Base-by-base conservation (phyloP, 1,140 invertebrate species). In the Laupala kohalensis region DNA sequence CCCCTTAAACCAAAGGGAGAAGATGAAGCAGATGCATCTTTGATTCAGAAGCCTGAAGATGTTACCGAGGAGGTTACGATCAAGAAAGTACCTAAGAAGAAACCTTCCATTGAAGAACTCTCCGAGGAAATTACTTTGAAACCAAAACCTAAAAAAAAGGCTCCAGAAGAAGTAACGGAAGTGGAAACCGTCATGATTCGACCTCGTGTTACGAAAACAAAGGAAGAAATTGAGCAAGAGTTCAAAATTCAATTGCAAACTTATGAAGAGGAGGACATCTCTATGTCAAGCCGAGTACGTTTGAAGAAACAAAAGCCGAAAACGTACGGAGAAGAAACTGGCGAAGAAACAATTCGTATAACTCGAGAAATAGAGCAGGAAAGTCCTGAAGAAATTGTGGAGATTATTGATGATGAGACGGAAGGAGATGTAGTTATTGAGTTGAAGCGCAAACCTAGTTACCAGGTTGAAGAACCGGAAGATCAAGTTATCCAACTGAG, bases 241-340 rank as follows among this genome's bases (percentile, higher is more conserved):
- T 93, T 93, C 78, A 92, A 89, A 78, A 92, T 93, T 74, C 89
- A 90, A 27, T 80, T 92, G 66, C 89, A 92, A 80, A 89, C 89
- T 0, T 93, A 93, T 79, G 90, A 90, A 66, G 92, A 93, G 81
- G 91, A 93, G 83, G 90, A 93, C 80, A 90, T 93, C 73, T 91
- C 90, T 5, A 89, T 93, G 86, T 88, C 89, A 13, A 89, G 90
- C 72, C 92, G 91, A 81, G 87, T 92, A 4, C 90, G 89, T 81
- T 74, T 92, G n/a, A 92, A 86, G 74, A 89, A 88, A 62, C 88
- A 86, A 78, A 83, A 83, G 71, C 85, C 86, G 71, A 82, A 83
- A 69, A 91, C 90, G 6, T 91, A 87, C 79, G 86, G 83, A 9
- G 90, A 92, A 81, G 90, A 90, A 80, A 82, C 86, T 24, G 86